Evolutionary conservation across 2,113 vertebrate species (phyloP), one percentile per base, ranked within the genome.

Genomic region (Charina bottae): DNA sequence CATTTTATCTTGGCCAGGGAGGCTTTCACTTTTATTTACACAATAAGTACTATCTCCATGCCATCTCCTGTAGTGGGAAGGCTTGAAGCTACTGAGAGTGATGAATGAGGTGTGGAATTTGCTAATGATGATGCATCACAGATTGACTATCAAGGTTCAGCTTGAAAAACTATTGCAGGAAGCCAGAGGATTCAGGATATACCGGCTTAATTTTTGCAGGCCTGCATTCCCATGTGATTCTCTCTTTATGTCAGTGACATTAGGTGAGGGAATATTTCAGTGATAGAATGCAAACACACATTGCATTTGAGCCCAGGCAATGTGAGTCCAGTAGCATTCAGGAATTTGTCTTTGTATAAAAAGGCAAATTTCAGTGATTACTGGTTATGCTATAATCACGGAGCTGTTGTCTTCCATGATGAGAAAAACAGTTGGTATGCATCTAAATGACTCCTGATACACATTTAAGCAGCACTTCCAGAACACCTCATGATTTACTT

Each of bases 1-100:
- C 90, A 28, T 88, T 93, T 94, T 92, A 85, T 83, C 89, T 2
- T 85, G 5, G 88, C 94, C 62, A 19, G 93, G 4, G 88, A 92
- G 85, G 58, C 92, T 94, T 90, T 64, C 89, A 91, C n/a, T 86
- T 87, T 92, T 91, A 91, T 12, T 1, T 13, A 88, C 0, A 1
- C 90, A 33, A 84, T 0, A 12, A 91, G 56, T 2, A n/a, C 6
- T 90, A 53, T 93, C 85, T 87, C 86, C 46, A 26, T 58, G 85
- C 54, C 85, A 91, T 37, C 10, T 62, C 15, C 62, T 72, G 53
- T 6, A 56, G 37, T 19, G 85, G 15, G 1, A 93, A 88, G 1
- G 88, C 89, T 72, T 68, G 78, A 0, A 4, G 49, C 46, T 92
- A 89, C 28, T 0, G 0, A 24, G 83, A 85, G 90, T 86, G 89